Conservation (phyloP, 2,113 vertebrate species). For the Sander vitreus region DNA sequence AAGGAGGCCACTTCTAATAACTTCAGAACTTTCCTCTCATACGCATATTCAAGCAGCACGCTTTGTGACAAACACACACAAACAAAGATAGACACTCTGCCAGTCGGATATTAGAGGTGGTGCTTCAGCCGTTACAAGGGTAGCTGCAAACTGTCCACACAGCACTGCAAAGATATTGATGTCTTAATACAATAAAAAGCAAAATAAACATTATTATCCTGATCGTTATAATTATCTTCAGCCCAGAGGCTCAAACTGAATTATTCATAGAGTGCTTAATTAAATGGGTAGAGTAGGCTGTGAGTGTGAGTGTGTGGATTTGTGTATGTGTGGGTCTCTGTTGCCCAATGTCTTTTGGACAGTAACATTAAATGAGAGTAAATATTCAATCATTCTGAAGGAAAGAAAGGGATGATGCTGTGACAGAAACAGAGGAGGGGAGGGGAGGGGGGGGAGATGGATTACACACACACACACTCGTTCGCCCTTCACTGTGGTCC, state of each 20-base stretch:
- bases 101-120: slow-evolving; percentile 33
- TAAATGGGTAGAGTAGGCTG: slow-evolving; percentile 81
- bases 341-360: slow-evolving; percentile 62
- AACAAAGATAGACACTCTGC: neutral
- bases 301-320: slow-evolving; percentile 42
- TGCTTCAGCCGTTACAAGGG: slow-evolving; percentile 53
- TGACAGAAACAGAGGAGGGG: slow-evolving; percentile 42
- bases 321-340: slow-evolving; percentile 48
- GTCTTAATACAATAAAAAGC: slow-evolving; percentile 88
- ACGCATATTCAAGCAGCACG: neutral
- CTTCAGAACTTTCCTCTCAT: neutral
- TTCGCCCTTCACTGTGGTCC: slow-evolving; percentile 61
- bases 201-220: slow-evolving; percentile 88
- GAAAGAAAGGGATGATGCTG: slow-evolving; percentile 49
- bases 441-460: neutral
- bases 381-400: slow-evolving; percentile 69
- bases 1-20: slow-evolving; percentile 1
- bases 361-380: slow-evolving; percentile 69
- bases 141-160: slow-evolving; percentile 70
- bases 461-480: slow-evolving; percentile 53
- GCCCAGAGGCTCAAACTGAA: slow-evolving; percentile 85
- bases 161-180: slow-evolving; percentile 82
- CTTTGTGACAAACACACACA: neutral
- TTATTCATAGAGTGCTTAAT: slow-evolving; percentile 86
- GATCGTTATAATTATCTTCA: slow-evolving; percentile 87